Base-by-base conservation (phyloP, 2,888 invertebrate species). In the Hydriomena furcata region DNA sequence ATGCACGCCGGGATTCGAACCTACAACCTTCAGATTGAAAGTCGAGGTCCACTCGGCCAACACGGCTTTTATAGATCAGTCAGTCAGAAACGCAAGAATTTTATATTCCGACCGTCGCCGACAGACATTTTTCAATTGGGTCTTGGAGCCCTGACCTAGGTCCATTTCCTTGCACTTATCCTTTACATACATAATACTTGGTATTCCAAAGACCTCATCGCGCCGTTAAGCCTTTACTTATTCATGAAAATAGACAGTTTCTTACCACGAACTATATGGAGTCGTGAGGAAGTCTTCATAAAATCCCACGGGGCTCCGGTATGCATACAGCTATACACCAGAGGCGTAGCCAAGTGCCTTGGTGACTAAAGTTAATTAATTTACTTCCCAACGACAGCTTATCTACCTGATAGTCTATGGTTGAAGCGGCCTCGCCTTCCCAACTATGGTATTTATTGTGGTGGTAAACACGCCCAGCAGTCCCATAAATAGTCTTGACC, bases 271-370 rank as follows among this genome's bases (percentile, higher is more conserved):
- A 42, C 52, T 52, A 49, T 36, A 58, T 54, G 55, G 55, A 62
- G 52, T 37, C 25, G 27, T 34, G 47, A 58, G 61, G 65, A 56
- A 52, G 49, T 44, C 44, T 58, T 56, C 55, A 53, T 59, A 55
- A 59, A 59, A 55, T 48, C 58, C 60, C 66, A 21, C 11, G 52
- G 43, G 43, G 42, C 6, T 36, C n/a, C 13, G 17, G 23, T 57
- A 50, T 65, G 57, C 42, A 60, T 46, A 57, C 27, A 17, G 36
- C 34, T 40, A 34, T 30, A 21, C 11, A 5, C 37, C 35, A 42
- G 46, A 21, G 30, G 12, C 13, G 41, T 40, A 45, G 6, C 10
- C 7, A 27, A 23, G 23, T 21, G 27, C 20, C 10, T 5, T 1
- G 11, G 28, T n/a, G 10, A n/a, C 1, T 17, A 17, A 17, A 17